Base-by-base conservation (phyloP, 2,113 vertebrate species). In the Malurus alboscapulatus region DNA sequence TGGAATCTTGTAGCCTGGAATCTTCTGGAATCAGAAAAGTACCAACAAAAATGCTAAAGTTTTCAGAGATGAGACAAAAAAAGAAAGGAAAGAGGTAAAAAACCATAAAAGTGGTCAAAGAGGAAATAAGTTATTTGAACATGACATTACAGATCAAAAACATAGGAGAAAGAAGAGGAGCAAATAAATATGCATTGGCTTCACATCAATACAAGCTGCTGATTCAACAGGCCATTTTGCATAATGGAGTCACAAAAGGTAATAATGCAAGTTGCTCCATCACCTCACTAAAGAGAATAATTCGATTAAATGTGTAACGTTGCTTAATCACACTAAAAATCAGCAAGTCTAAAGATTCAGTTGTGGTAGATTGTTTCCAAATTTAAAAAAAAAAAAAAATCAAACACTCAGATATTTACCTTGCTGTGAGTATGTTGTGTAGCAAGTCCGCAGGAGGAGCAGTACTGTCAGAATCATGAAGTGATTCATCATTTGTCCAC, bases 321-420 rank as follows among this genome's bases (percentile, higher is more conserved):
- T 83, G 25, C 34, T 76, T 69, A 73, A 86, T 27, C 45, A 84
- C 7, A 57, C 44, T 68, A 80, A 2, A 86, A 74, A 76, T 15
- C 10, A 67, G 29, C 14, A 90, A 48, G 20, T 10, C 24, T 20
- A 75, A 84, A 83, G 36, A 11, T 83, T 76, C 50, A 29, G 21
- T 14, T 74, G 22, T 27, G 68, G 24, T 22, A 71, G 32, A 53
- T 2, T 44, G 10, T 12, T 58, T 86, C 15, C 30, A 68, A 72
- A 91, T 16, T 38, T 38, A 38, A 38, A 38, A 38, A 38, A 34
- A 34, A 36, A 19, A 84, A 88, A 84, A 58, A 84, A 73, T 5
- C 3, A 57, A n/a, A 58, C 11, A 8, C 69, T 88, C 25, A 76
- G 17, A 54, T 8, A 47, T 62, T 96, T 97, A 98, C 98, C 98